These are phyloP conservation scores for Lutjanus campechanus DNA, from an alignment of 2,797 vertebrate species.

Conservation along the genomic window DNA sequence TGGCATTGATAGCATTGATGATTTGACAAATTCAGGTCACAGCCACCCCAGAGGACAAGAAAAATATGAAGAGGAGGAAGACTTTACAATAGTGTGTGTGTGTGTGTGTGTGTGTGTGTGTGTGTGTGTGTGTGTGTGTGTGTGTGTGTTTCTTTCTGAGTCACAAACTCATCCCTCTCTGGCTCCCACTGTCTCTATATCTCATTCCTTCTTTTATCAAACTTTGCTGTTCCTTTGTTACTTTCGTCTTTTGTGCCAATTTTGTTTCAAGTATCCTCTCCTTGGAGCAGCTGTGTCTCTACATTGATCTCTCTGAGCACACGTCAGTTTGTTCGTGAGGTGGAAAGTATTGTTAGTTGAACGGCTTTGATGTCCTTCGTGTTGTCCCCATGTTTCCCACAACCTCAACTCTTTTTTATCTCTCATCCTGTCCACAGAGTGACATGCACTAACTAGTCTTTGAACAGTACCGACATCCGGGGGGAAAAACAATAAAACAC, in stretches of 20 bases:
- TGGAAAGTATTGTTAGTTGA: slow-evolving; percentile 35
- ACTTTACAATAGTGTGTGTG: slow-evolving; percentile 21
- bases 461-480: neutral
- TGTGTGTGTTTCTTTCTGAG: slow-evolving; percentile 39
- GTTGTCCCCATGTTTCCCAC: slow-evolving; percentile 24
- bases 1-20: slow-evolving; percentile 9
- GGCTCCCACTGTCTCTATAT: slow-evolving; percentile 30
- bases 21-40: slow-evolving; percentile 58
- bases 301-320: slow-evolving; percentile 27
- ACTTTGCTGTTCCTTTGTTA: slow-evolving; percentile 23
- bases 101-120: neutral
- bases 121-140: no score
- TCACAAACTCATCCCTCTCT: slow-evolving; percentile 42
- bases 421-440: slow-evolving; percentile 2
- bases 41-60: slow-evolving; percentile 14
- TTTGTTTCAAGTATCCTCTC: slow-evolving; percentile 32
- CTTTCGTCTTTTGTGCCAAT: neutral
- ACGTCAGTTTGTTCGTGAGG: slow-evolving; percentile 25
- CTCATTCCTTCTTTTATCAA: slow-evolving; percentile 43
- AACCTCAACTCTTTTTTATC: neutral
- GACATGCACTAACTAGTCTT: slow-evolving; percentile 1
- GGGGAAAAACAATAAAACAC: slow-evolving; percentile 11
- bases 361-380: slow-evolving; percentile 47
- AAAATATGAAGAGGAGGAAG: slow-evolving; percentile 28
- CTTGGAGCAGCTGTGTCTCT: slow-evolving; percentile 33